phyloP scores from a whole-genome alignment of 2,797 vertebrate species.

The Zenarchopterus dispar region DNA sequence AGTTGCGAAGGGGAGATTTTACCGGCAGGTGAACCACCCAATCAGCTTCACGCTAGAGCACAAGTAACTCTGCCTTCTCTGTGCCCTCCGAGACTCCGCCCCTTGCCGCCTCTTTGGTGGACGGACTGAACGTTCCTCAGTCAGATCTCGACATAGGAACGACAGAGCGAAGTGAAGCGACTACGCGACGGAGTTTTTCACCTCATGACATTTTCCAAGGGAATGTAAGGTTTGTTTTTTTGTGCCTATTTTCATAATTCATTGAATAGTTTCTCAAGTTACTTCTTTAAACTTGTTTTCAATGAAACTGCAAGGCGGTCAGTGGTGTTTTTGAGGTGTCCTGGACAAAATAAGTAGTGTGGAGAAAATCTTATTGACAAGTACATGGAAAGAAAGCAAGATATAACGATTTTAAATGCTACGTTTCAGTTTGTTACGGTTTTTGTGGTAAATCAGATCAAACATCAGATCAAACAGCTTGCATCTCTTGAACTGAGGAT shows the following conservation, averaged over 20 bases:
- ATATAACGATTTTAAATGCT: neutral
- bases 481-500: conserved; percentile 3
- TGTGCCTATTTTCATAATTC: rapidly evolving
- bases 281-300: conserved; percentile 10
- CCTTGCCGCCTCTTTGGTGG: conserved; percentile 14
- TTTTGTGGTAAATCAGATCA: neutral
- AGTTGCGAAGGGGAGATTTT: conserved; percentile 59
- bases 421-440: neutral
- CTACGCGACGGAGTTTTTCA: conserved; percentile 27
- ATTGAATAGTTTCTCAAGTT: neutral
- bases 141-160: conserved; percentile 24
- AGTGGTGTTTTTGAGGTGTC: conserved; percentile 7
- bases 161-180: conserved; percentile 8
- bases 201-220: conserved; percentile 47
- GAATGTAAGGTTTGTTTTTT: conserved; percentile 44
- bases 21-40: conserved; percentile 28
- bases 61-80: neutral
- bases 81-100: conserved; percentile 12
- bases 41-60: conserved; percentile 8
- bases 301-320: conserved; percentile 6
- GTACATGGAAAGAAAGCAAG: rapidly evolving
- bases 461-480: neutral
- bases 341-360: neutral
- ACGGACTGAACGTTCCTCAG: conserved; percentile 55
- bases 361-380: neutral